Percentiles rank a stretch among this genome's conserved stretches.
Conservation (phyloP, 1,140 invertebrate species). For the Brachionus sp. region DNA sequence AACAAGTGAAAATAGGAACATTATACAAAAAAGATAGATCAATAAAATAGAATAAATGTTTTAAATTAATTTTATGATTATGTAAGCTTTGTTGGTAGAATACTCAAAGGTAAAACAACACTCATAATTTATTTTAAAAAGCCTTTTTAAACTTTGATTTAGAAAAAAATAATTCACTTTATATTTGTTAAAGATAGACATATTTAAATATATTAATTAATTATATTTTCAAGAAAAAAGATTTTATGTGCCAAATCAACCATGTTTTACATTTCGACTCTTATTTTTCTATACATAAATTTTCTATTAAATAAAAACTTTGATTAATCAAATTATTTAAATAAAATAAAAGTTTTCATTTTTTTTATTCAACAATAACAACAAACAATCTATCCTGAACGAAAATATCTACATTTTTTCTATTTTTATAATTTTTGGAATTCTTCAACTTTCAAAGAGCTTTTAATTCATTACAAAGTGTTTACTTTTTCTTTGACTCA, state of each 20-base stretch:
- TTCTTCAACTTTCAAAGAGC: not conserved
- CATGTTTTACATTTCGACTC: not conserved
- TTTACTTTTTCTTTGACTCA: not conserved
- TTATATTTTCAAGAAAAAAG: too few relatives aligned
- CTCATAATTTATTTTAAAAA: not conserved
- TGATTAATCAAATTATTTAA: not conserved
- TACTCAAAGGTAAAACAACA: not conserved
- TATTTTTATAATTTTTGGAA: not conserved
- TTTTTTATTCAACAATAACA: not conserved
- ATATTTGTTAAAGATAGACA: not conserved
- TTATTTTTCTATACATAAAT: not conserved
- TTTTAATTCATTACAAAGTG: not conserved
- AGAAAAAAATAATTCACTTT: not conserved
- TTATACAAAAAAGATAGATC: not conserved
- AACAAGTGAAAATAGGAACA: not conserved
- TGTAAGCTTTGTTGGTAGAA: not conserved
- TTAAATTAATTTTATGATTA: not conserved
- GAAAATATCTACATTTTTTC: not conserved
- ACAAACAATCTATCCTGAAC: not conserved
- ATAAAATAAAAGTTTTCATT: not conserved
- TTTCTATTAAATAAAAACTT: not conserved
- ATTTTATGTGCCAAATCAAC: not conserved
- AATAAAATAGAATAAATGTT: conserved; percentile 1
- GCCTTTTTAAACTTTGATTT: not conserved
- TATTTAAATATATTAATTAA: not conserved